Evolutionary conservation across 1,140 invertebrate species (phyloP), one percentile per base, ranked within the genome.

Genomic region (Microvelia longipes): DNA sequence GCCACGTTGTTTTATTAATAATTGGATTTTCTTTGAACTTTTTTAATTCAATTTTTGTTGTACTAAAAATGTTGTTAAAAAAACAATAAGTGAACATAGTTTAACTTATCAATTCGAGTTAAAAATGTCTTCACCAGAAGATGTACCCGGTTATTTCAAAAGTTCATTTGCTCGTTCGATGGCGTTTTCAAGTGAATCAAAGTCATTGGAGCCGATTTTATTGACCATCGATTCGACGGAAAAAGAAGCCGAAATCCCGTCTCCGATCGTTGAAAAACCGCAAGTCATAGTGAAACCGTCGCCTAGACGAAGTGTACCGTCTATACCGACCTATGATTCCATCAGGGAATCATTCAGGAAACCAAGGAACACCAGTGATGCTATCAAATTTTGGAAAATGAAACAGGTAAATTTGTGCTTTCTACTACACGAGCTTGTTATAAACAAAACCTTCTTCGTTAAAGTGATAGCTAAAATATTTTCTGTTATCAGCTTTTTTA

Each of bases 191-290:
- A 76, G 74, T 29, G 77, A 79, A 14, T 76, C 76, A 14, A 80
- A 81, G 70, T 81, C 81, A 1, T 72, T 82, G 66, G 77, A 82
- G 76, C n/a, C n/a, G n/a, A n/a, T n/a, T n/a, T n/a, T n/a, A n/a
- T n/a, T n/a, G n/a, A 30, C 35, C 11, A 11, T 19, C 19, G 79
- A 77, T 72, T 74, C 77, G 19, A 70, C 77, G 26, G 68, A 76
- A n/a, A 76, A 79, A 61, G 60, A 71, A 5, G 75, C 68, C 1
- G 28, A n/a, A 2, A 75, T 71, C 26, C 61, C 26, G 11, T 24
- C 28, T 24, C 26, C 60, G 13, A 28, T 60, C 2, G 24, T 63
- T n/a, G 60, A 69, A 28, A 69, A 69, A 19, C 68, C 30, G 14
- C 67, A 68, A 50, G 30, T 68, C 50, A 2, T 28, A 28, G 62